phyloP scores from a whole-genome alignment of 1,140 invertebrate genomes.

The Magallana ariakensis region DNA sequence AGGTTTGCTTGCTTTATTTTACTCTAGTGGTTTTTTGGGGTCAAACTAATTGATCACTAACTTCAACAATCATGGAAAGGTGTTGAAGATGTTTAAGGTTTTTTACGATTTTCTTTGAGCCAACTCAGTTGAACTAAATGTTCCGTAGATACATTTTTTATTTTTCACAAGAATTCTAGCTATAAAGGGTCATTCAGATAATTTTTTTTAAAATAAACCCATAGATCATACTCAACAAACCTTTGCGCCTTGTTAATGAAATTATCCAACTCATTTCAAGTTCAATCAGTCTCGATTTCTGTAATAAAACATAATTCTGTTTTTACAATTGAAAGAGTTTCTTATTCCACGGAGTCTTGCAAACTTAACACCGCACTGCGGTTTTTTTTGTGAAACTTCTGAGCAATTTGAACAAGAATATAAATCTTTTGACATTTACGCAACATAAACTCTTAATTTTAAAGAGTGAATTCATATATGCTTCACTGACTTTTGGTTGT shows the following conservation, averaged over 20 bases:
- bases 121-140: no score
- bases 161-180: no score
- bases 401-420: neutral
- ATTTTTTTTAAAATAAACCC: no score
- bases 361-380: neutral
- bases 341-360: neutral
- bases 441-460: conserved; percentile 36
- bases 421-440: conserved; percentile 32
- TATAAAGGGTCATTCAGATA: no score
- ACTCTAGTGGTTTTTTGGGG: no score
- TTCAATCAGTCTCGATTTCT: conserved; percentile 3
- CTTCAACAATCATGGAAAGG: no score
- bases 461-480: neutral
- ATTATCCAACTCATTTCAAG: neutral
- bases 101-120: no score
- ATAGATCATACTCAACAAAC: neutral
- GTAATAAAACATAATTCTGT: neutral
- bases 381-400: conserved; percentile 18
- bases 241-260: neutral
- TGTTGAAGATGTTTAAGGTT: no score
- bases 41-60: no score
- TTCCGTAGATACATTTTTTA: no score
- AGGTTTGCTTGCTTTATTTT: no score
- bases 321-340: neutral
- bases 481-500: neutral